Conservation (phyloP, 2,888 invertebrate genomes). For the Andrena praecox region DNA sequence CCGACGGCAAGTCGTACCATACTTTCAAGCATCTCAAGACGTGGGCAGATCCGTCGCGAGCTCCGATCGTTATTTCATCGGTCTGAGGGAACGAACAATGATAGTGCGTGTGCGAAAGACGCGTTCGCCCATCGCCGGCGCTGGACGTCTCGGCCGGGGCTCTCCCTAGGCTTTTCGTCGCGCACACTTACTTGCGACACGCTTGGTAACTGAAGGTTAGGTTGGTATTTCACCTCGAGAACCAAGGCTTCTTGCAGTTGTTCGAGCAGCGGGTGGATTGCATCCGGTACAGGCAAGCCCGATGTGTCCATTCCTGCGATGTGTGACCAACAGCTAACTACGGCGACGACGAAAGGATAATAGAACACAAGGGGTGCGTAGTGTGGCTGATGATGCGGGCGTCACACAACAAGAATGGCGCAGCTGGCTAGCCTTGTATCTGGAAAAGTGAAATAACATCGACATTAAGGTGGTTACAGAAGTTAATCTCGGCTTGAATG, state of each 20-base stretch:
- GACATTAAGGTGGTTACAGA: not conserved
- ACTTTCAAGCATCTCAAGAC: constrained; percentile 93
- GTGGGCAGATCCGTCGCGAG: constrained; percentile 93
- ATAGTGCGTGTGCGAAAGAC: not conserved
- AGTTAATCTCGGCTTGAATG: not conserved
- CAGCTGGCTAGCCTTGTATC: constrained; percentile 84
- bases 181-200: constrained; percentile 87
- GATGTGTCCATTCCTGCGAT: constrained; percentile 84
- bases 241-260: constrained; percentile 89
- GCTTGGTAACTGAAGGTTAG: constrained; percentile 88
- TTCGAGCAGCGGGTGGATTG: constrained; percentile 82
- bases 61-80: constrained; percentile 91
- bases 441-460: constrained; percentile 63
- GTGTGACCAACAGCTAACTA: constrained; percentile 78
- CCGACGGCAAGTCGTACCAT: constrained; percentile 93
- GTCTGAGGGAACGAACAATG: constrained; percentile 83
- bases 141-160: not conserved
- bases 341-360: constrained; percentile 67
- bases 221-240: constrained; percentile 90
- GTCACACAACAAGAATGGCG: constrained; percentile 84
- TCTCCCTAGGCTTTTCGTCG: not conserved
- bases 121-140: too few species aligned
- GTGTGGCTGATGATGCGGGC: constrained; percentile 74
- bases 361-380: constrained; percentile 70
- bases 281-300: constrained; percentile 84